These are phyloP conservation scores for Caenorhabditis plicata DNA, from an alignment of 2,888 invertebrate genomes.

Conservation along the genomic window DNA sequence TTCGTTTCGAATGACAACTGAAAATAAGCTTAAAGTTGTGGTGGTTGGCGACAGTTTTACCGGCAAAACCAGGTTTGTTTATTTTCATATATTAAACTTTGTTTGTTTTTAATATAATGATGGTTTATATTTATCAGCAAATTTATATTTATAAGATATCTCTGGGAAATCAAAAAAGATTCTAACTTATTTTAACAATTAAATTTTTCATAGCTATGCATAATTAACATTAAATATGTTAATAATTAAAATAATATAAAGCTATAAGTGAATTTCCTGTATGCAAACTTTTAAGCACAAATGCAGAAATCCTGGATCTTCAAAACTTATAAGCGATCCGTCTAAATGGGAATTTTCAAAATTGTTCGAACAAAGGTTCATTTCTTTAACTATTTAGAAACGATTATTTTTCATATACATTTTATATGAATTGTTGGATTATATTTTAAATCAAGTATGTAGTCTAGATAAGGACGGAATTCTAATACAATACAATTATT, in stretches of 20 bases:
- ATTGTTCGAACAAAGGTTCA: too few species aligned
- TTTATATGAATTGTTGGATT: too few species aligned
- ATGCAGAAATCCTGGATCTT: too few species aligned
- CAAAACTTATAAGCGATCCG: too few species aligned
- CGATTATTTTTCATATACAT: too few species aligned
- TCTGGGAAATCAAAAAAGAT: background rate
- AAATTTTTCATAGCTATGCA: background rate
- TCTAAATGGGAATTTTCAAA: too few species aligned
- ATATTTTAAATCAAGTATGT: too few species aligned
- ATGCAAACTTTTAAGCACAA: too few species aligned
- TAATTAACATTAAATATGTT: slow-evolving; percentile 1
- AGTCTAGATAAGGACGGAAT: too few species aligned
- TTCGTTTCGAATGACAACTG: slow-evolving; percentile 37
- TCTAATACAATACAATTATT: too few species aligned
- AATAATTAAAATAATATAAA: background rate
- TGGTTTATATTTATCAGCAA: background rate
- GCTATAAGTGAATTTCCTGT: slow-evolving; percentile 6
- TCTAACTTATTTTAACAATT: background rate
- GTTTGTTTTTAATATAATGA: background rate
- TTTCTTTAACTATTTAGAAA: too few species aligned
- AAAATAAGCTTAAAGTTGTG: slow-evolving; percentile 78
- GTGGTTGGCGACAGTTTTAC: slow-evolving; percentile 89
- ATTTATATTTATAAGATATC: background rate
- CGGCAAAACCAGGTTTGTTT: slow-evolving; percentile 79
- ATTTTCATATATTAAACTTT: slow-evolving; percentile 2